A percentile compares a stretch with the other conserved stretches of the same genome.
phyloP scores from a whole-genome alignment of 2,797 vertebrate species.

The Myripristis murdjan region DNA sequence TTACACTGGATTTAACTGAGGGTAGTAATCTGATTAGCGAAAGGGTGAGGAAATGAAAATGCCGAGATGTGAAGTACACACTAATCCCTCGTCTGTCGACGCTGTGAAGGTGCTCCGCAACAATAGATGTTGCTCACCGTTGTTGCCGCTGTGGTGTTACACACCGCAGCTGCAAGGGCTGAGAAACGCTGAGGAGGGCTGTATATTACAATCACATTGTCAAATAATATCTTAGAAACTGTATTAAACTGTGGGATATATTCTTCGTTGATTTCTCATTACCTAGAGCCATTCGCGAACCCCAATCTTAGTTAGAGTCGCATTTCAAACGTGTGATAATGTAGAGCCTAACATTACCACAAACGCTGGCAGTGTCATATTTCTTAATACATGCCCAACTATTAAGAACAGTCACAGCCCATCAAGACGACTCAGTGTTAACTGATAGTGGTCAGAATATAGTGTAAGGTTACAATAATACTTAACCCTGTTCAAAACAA shows the following conservation, averaged over 20 bases:
- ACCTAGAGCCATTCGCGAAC: not conserved
- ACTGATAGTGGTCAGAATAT: fast-evolving
- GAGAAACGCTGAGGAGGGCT: not conserved
- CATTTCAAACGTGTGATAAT: conserved; percentile 17
- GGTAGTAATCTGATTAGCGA: conserved; percentile 67
- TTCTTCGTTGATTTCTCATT: not conserved
- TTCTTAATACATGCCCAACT: no score
- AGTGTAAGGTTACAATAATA: no score
- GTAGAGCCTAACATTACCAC: conserved; percentile 7
- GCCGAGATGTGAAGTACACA: conserved; percentile 33
- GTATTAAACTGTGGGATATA: not conserved
- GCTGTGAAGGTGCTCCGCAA: conserved; percentile 51
- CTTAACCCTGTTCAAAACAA: no score
- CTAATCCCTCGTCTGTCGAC: conserved; percentile 43
- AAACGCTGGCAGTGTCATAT: not conserved
- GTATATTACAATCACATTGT: fast-evolving
- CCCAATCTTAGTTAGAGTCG: no score
- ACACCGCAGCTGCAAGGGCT: conserved; percentile 43
- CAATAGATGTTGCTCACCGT: conserved; percentile 52
- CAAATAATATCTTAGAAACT: not conserved
- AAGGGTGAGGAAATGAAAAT: conserved; percentile 66
- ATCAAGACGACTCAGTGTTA: not conserved
- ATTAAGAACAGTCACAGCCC: not conserved
- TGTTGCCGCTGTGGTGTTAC: conserved; percentile 30
- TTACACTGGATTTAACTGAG: conserved; percentile 41